These are phyloP conservation scores for Cydia strobilella DNA, from an alignment of 1,140 invertebrate species.

Conservation along the genomic window DNA sequence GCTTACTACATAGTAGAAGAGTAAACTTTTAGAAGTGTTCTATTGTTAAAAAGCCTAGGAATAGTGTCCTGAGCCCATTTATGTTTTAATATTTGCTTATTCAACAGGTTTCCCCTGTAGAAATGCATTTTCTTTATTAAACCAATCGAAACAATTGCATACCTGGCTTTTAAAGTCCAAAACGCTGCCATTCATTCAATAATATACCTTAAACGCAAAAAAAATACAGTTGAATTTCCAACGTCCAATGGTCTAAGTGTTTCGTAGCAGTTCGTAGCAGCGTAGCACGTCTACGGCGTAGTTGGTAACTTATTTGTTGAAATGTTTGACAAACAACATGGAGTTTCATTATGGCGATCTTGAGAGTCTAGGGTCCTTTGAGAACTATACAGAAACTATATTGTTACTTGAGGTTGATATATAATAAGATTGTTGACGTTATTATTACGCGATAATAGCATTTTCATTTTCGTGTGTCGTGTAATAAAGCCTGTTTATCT, in stretches of 20 bases:
- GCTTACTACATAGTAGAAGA: too few relatives aligned
- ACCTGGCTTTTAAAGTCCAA: background rate
- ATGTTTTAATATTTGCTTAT: too few relatives aligned
- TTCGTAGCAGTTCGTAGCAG: constrained; percentile 9
- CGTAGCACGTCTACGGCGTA: background rate
- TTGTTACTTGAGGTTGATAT: background rate
- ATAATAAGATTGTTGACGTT: too few relatives aligned
- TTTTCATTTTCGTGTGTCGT: too few relatives aligned
- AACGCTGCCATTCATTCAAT: background rate
- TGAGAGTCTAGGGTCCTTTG: background rate
- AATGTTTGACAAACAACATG: constrained; percentile 4
- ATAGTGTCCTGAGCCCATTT: too few relatives aligned
- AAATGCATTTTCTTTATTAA: background rate
- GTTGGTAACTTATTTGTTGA: constrained; percentile 8
- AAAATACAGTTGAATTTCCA: background rate
- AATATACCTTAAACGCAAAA: background rate
- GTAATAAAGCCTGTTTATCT: too few relatives aligned
- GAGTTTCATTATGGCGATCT: background rate
- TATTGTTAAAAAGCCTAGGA: too few relatives aligned
- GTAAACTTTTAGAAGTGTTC: too few relatives aligned
- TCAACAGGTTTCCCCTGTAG: too few relatives aligned
- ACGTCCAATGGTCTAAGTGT: background rate
- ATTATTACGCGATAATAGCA: too few relatives aligned
- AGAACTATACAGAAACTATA: background rate
- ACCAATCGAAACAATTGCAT: constrained; percentile 1